A percentile compares a stretch with the other conserved stretches of the same genome.
Evolutionary conservation across 2,113 vertebrate genomes (phyloP).

Genomic region (Scomber scombrus): DNA sequence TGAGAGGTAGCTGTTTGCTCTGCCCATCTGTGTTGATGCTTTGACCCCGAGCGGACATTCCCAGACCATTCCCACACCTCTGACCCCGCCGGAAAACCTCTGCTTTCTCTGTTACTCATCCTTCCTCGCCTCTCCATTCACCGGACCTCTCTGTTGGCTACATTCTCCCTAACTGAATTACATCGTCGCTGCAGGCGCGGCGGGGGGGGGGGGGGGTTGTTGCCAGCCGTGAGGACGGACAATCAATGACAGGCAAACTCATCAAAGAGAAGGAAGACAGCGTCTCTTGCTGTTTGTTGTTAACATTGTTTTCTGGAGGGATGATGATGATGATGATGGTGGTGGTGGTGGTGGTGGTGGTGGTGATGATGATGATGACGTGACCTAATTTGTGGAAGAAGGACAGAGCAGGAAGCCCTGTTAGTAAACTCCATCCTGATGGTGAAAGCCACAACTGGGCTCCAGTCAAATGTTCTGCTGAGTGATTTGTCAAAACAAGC

Average conservation of each 20-base stretch:
- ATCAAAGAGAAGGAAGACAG: constrained; percentile 22
- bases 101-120: constrained; percentile 49
- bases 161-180: constrained; percentile 74
- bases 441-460: constrained; percentile 55
- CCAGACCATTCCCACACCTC: constrained; percentile 69
- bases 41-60: constrained; percentile 75
- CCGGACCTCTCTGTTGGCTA: constrained; percentile 47
- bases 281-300: constrained; percentile 38
- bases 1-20: constrained; percentile 66
- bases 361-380: constrained; percentile 4
- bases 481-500: constrained; percentile 56
- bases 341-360: not conserved
- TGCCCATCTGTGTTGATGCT: constrained; percentile 61
- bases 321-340: constrained; percentile 1
- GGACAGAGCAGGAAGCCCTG: constrained; percentile 21
- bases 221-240: constrained; percentile 37
- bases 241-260: constrained; percentile 51
- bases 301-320: constrained; percentile 15
- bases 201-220: too few species aligned
- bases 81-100: constrained; percentile 56
- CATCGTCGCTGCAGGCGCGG: constrained; percentile 57
- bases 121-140: constrained; percentile 26
- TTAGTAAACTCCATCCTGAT: constrained; percentile 55
- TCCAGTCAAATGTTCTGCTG: constrained; percentile 44
- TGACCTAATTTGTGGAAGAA: constrained; percentile 27